Evolutionary conservation across 1,140 invertebrate species (phyloP), one percentile per base, ranked within the genome.

Genomic region (Lutraria rhynchaena): DNA sequence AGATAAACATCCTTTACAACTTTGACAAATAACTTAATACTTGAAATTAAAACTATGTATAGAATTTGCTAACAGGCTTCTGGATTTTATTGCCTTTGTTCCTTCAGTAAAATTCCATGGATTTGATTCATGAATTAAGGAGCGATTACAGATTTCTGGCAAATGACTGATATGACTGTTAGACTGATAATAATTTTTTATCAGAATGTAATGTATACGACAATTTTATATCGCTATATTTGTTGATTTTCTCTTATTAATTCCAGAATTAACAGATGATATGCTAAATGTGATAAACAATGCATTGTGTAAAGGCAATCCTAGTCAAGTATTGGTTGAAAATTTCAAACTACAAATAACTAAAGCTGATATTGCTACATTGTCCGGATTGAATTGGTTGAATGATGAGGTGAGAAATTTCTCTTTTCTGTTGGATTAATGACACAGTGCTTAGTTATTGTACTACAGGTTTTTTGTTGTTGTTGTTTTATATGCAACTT

Each of bases 331-430:
- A 1, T 84, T 96, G 0, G 92, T 93, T 0, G 93, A 94, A 69
- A 93, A 88, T 17, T 95, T 94, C 85, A 93, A 93, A 11, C 86
- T 95, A 24, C 92, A 92, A 76, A 94, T 96, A 15, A 95, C 93
- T 0, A 82, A 94, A 19, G 93, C 92, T 84, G 98, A 99, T 91
- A 94, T 99, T 13, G 93, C 94, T 70, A 99, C 98, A 0, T 90
- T 99, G 2, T 88, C 92, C 0, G 96, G 96, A 0, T 92, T 96
- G 0, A 97, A 97, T 91, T 99, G 98, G 98, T 93, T 99, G 0
- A 99, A 99, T 89, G 98, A 99, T 93, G 97, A 99, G 92, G 96
- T 94, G 89, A 49, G 57, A 29, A 15, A n/a, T n/a, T n/a, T n/a
- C n/a, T n/a, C n/a, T n/a, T n/a, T n/a, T n/a, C n/a, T n/a, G n/a